A percentile compares a stretch with the other conserved stretches of the same genome.
Conservation (phyloP, 1,140 invertebrate species). For the Glomeris maerens region DNA sequence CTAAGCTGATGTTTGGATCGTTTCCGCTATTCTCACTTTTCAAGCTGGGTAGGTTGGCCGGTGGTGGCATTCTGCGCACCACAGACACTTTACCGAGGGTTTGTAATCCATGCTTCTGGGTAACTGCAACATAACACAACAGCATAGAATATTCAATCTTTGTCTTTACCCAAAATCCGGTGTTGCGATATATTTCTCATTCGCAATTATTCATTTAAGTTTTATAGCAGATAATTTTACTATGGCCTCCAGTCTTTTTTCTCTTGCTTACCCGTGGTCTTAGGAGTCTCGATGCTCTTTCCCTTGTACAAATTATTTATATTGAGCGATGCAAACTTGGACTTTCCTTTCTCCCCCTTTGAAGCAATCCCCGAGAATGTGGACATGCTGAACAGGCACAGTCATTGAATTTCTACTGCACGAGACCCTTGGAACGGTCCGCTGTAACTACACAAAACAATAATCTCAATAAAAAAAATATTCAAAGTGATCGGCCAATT, state of each 20-base stretch:
- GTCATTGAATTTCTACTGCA: slow-evolving; percentile 55
- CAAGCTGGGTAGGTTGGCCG: slow-evolving; percentile 91
- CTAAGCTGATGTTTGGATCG: slow-evolving; percentile 54
- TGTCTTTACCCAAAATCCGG: no score
- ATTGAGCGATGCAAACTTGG: slow-evolving; percentile 87
- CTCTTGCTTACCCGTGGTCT: slow-evolving; percentile 30
- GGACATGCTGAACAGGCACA: slow-evolving; percentile 74
- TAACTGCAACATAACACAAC: slow-evolving; percentile 37
- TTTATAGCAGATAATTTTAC: no score
- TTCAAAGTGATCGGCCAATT: not conserved
- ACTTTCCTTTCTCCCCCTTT: slow-evolving; percentile 85
- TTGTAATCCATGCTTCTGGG: slow-evolving; percentile 97
- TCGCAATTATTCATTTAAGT: no score
- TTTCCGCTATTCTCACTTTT: slow-evolving; percentile 78
- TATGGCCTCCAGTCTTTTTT: not conserved
- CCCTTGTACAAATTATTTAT: slow-evolving; percentile 92
- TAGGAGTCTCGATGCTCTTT: slow-evolving; percentile 35
- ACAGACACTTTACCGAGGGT: slow-evolving; percentile 92
- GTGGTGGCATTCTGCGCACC: slow-evolving; percentile 69
- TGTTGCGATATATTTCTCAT: no score
- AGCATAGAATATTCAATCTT: no score
- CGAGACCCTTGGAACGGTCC: slow-evolving; percentile 62
- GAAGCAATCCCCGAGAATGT: slow-evolving; percentile 61
- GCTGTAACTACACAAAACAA: slow-evolving; percentile 37
- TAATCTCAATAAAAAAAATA: slow-evolving; percentile 13